Conservation (phyloP, 2,888 invertebrate species). For the Ptychoptera albimana region DNA sequence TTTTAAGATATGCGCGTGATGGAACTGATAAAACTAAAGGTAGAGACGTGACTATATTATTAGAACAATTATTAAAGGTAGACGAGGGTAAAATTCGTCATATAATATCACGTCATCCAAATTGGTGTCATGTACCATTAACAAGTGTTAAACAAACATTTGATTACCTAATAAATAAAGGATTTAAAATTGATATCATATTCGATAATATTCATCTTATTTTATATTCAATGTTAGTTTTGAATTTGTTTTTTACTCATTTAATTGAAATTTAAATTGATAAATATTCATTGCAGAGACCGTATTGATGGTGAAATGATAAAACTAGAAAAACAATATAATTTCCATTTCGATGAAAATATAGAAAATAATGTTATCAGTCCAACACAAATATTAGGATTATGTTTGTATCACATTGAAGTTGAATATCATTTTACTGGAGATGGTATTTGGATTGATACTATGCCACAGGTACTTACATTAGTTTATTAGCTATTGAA, state of each 20-base stretch:
- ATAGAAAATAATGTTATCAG: conserved; percentile 21
- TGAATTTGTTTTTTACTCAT: neutral
- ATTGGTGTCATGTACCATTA: conserved; percentile 45
- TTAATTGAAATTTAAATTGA: conserved; percentile 21
- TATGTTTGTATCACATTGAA: conserved; percentile 56
- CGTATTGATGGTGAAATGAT: conserved; percentile 24
- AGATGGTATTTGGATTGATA: conserved; percentile 50
- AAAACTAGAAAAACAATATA: conserved; percentile 12
- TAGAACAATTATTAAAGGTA: conserved; percentile 25
- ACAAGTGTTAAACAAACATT: conserved; percentile 41
- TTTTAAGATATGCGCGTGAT: conserved; percentile 34
- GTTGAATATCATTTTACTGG: conserved; percentile 57
- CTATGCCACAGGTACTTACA: conserved; percentile 15
- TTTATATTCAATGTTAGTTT: conserved; percentile 48
- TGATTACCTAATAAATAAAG: conserved; percentile 32
- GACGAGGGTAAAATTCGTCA: conserved; percentile 20
- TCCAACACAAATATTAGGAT: conserved; percentile 39
- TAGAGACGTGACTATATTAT: conserved; percentile 29
- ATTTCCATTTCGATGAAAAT: conserved; percentile 4
- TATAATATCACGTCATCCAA: conserved; percentile 40
- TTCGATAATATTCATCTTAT: conserved; percentile 43
- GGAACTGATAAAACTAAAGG: conserved; percentile 37
- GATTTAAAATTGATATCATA: conserved; percentile 39
- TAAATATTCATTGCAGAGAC: conserved; percentile 15
- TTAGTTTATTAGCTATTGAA: neutral